These are phyloP conservation scores for Hydrolagus colliei DNA, from an alignment of 2,797 vertebrate species.

Conservation along the genomic window DNA sequence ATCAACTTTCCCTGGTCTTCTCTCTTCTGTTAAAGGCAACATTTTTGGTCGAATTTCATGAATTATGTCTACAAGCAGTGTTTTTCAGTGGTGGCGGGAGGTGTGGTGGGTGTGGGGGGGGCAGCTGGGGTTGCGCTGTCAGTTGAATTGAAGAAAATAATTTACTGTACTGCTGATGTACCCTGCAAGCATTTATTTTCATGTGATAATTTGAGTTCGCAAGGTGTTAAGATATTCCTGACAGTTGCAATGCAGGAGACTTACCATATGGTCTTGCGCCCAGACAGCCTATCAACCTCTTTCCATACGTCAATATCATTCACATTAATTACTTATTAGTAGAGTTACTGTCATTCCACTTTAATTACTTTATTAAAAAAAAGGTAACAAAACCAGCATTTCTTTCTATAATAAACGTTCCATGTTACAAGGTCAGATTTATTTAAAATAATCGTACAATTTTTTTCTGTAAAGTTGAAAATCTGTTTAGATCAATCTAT, in stretches of 20 bases:
- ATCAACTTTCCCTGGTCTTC: too few species aligned
- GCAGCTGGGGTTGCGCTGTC: too few species aligned
- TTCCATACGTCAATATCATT: slow-evolving; percentile 1
- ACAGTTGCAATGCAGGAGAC: background rate
- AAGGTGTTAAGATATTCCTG: slow-evolving; percentile 18
- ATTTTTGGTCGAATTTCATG: too few species aligned
- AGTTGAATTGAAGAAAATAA: slow-evolving; percentile 1
- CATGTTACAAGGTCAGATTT: background rate
- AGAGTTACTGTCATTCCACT: background rate
- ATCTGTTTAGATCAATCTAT: background rate
- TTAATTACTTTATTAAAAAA: slow-evolving; percentile 14
- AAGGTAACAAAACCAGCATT: background rate
- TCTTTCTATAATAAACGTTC: background rate
- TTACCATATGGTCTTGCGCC: slow-evolving; percentile 20
- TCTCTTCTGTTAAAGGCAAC: too few species aligned
- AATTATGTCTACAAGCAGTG: too few species aligned
- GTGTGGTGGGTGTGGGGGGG: too few species aligned
- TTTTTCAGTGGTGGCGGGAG: too few species aligned
- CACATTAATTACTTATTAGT: background rate
- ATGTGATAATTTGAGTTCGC: slow-evolving; percentile 21
- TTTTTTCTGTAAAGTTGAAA: background rate
- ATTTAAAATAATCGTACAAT: background rate
- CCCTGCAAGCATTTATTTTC: slow-evolving; percentile 9
- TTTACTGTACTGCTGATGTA: background rate
- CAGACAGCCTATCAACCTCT: background rate